Evolutionary conservation across 2,797 vertebrate species (phyloP).

Genomic region (Pogonophryne albipinna): DNA sequence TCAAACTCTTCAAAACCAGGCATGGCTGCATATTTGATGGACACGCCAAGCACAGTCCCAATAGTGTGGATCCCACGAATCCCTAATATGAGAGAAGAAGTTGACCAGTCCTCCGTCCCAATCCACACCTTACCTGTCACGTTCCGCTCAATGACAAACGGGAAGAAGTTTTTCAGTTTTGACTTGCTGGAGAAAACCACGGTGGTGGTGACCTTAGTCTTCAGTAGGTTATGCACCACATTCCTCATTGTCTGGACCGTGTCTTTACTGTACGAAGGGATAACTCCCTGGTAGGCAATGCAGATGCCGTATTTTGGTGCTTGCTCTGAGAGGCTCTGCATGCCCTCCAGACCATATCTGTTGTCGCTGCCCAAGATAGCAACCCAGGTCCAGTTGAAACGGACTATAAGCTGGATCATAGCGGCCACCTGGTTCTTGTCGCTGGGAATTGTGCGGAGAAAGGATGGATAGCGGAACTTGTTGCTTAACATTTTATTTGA

Average conservation of each 20-base stretch:
- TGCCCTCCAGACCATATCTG: constrained; percentile 83
- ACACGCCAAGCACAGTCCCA: constrained; percentile 87
- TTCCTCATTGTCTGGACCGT: constrained; percentile 64
- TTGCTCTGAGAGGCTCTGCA: constrained; percentile 76
- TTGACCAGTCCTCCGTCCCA: constrained; percentile 88
- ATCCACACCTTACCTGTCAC: constrained; percentile 87
- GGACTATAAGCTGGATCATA: constrained; percentile 81
- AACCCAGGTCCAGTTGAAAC: constrained; percentile 89
- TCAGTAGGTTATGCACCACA: constrained; percentile 76
- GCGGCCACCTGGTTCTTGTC: constrained; percentile 86
- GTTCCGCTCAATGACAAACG: constrained; percentile 77
- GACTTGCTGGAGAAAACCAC: constrained; percentile 86
- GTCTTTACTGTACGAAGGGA: constrained; percentile 55
- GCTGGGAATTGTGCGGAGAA: constrained; percentile 87
- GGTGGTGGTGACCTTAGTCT: constrained; percentile 82
- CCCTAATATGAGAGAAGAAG: constrained; percentile 76
- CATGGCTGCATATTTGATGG: constrained; percentile 74
- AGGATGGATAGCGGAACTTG: constrained; percentile 82
- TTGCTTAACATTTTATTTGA: constrained; percentile 81
- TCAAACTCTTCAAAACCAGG: constrained; percentile 81
- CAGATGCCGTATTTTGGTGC: constrained; percentile 77
- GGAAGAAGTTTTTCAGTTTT: constrained; percentile 78
- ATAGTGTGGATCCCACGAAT: constrained; percentile 77
- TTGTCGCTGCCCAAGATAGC: constrained; percentile 86
- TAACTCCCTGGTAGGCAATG: constrained; percentile 86